These are phyloP conservation scores for Atherinosoma microstoma DNA, from an alignment of 2,797 vertebrate species.

Conservation along the genomic window DNA sequence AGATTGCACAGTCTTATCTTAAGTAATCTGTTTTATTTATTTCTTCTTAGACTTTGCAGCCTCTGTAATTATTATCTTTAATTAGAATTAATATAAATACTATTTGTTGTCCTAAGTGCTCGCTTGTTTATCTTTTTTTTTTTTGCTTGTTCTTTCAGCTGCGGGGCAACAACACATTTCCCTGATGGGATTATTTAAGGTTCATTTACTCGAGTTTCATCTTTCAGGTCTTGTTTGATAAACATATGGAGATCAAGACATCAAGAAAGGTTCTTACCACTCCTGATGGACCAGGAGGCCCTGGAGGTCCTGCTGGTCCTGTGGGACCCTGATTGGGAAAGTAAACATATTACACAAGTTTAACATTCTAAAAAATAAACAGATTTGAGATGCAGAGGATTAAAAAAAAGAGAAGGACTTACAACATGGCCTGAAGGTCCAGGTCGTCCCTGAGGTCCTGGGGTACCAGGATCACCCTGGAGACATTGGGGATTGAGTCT, in stretches of 20 bases:
- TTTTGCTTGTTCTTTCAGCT: background rate
- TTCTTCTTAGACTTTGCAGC: background rate
- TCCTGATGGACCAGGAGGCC: slow-evolving; percentile 72
- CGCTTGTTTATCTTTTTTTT: background rate
- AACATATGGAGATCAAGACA: background rate
- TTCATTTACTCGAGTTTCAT: slow-evolving; percentile 12
- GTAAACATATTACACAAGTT: slow-evolving; percentile 16
- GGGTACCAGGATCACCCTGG: slow-evolving; percentile 90
- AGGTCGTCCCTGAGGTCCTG: slow-evolving; percentile 88
- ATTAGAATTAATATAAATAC: slow-evolving; percentile 8
- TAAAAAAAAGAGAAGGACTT: slow-evolving; percentile 68
- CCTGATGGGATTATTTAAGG: background rate
- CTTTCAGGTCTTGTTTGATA: background rate
- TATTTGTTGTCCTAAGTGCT: background rate
- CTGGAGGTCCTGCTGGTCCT: slow-evolving; percentile 72
- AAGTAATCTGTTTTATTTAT: background rate
- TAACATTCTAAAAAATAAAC: slow-evolving; percentile 6
- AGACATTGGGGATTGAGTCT: slow-evolving; percentile 44
- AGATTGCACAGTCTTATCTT: background rate
- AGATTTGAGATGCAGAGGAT: background rate
- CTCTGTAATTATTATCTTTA: slow-evolving; percentile 2
- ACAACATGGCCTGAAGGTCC: slow-evolving; percentile 89
- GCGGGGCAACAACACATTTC: slow-evolving; percentile 1
- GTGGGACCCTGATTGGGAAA: slow-evolving; percentile 66
- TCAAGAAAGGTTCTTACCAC: slow-evolving; percentile 58